A percentile compares a stretch with the other conserved stretches of the same genome.
These are phyloP conservation scores for Darwinula stevensoni DNA, from an alignment of 2,888 invertebrate species.

Conservation along the genomic window DNA sequence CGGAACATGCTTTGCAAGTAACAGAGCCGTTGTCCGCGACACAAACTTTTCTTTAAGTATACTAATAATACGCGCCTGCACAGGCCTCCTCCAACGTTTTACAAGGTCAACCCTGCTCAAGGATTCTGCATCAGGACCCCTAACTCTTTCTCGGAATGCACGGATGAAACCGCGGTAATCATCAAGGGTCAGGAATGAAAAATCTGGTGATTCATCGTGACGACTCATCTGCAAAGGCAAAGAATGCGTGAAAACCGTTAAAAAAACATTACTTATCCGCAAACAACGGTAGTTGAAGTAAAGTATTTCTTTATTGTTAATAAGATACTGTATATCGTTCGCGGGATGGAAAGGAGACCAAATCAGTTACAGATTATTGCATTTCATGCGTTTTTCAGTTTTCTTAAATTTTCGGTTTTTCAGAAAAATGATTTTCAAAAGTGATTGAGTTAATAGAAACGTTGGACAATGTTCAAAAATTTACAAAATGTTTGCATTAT, in stretches of 20 bases:
- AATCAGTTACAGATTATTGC: constrained; percentile 1
- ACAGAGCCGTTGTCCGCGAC: constrained; percentile 1
- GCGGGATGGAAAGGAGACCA: constrained; percentile 2
- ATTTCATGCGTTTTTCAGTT: constrained; percentile 1
- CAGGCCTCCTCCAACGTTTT: constrained; percentile 2
- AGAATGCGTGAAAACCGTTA: constrained; percentile 2
- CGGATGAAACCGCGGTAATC: constrained; percentile 2
- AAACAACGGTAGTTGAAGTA: constrained; percentile 2
- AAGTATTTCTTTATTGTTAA: constrained; percentile 1
- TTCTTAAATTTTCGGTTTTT: constrained; percentile 2
- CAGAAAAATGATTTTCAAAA: constrained; percentile 1
- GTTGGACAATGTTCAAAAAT: constrained; percentile 2
- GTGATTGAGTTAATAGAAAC: constrained; percentile 2
- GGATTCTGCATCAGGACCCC: constrained; percentile 2
- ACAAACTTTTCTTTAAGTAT: constrained; percentile 2
- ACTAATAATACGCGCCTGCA: constrained; percentile 1
- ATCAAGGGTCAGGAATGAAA: constrained; percentile 2
- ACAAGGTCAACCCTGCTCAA: background rate
- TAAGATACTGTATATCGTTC: constrained; percentile 2
- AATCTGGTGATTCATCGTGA: constrained; percentile 2
- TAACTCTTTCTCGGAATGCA: constrained; percentile 1
- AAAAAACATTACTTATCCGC: constrained; percentile 2
- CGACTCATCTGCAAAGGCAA: constrained; percentile 2
- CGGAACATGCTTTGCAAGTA: constrained; percentile 1
- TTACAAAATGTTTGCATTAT: constrained; percentile 2